Base-by-base conservation (phyloP, 2,888 invertebrate species). In the Nomada goodeniana region DNA sequence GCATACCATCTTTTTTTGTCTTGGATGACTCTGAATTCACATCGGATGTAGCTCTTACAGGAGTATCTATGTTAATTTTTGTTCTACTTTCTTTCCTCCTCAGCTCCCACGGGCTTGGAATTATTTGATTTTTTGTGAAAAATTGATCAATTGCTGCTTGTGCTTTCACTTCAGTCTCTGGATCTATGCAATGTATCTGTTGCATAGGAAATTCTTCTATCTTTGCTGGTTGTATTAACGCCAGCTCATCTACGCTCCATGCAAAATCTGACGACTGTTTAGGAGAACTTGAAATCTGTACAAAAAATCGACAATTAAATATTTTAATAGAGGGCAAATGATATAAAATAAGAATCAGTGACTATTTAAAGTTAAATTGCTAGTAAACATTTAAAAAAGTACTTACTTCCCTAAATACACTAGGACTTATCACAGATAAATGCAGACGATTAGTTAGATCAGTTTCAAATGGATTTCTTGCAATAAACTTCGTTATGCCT, bases 181-280 rank as follows among this genome's bases (percentile, higher is more conserved):
- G 95, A 91, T 97, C 96, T 26, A 95, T 95, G 0, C 95, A 94
- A 0, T 96, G 94, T 87, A 95, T 95, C 89, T 96, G 96, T 86
- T 96, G 95, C 71, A 95, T 94, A 69, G 96, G 95, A 69, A 94
- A 93, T 87, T 95, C 96, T 83, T 96, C 96, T 76, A 97, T 96
- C 86, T 96, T 96, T 1, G 95, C 96, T 29, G 97, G 97, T 67
- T 95, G 95, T 76, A 97, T 93, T n/a, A 94, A 94, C 73, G 96
- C 96, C 13, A 96, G 94, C 90, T 96, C 96, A 80, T 97, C 96
- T 80, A 97, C 96, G 65, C 96, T 96, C 97, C 97, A 97, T 76
- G 94, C 94, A 89, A 96, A 96, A 76, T 94, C 94, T n/a, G 94
- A 93, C 10, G 94, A 94, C 13, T 85, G 80, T 81, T 93, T 92